Evolutionary conservation across 2,113 vertebrate species (phyloP).

Genomic region (Polypterus bichir): DNA sequence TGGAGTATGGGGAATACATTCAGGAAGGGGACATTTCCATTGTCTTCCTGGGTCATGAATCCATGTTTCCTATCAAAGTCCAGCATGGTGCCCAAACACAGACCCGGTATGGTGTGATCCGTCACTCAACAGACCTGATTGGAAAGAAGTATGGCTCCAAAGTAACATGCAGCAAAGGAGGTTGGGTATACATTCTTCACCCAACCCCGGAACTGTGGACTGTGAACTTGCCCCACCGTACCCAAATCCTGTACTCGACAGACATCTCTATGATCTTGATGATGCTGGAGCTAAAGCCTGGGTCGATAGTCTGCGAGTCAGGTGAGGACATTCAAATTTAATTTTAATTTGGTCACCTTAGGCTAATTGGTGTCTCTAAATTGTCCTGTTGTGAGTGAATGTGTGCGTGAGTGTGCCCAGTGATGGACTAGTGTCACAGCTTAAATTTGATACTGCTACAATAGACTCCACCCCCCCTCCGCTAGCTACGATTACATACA

Average conservation of each 20-base stretch:
- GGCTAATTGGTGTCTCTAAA: no score
- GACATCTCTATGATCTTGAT: slow-evolving; percentile 89
- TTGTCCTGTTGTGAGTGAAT: no score
- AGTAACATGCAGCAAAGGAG: slow-evolving; percentile 88
- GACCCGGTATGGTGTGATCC: slow-evolving; percentile 82
- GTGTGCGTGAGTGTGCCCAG: no score
- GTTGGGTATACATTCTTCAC: slow-evolving; percentile 90
- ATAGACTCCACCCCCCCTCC: no score
- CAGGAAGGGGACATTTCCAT: slow-evolving; percentile 84
- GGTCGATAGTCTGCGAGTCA: slow-evolving; percentile 86
- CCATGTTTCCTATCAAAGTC: slow-evolving; percentile 80
- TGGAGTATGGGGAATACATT: slow-evolving; percentile 70
- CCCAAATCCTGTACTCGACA: slow-evolving; percentile 91
- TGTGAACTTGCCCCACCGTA: slow-evolving; percentile 80
- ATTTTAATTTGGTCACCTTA: no score
- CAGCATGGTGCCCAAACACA: slow-evolving; percentile 77
- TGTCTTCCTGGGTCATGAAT: slow-evolving; percentile 75
- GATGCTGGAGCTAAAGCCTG: slow-evolving; percentile 93
- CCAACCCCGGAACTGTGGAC: slow-evolving; percentile 95
- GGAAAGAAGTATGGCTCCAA: slow-evolving; percentile 81
- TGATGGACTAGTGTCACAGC: no score
- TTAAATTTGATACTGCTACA: no score
- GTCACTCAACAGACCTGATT: slow-evolving; percentile 83
- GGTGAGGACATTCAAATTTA: slow-evolving; percentile 45
- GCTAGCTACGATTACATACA: no score